A percentile compares a stretch with the other conserved stretches of the same genome.
Evolutionary conservation across 2,888 invertebrate species (phyloP).

Genomic region (Meganola albula): DNA sequence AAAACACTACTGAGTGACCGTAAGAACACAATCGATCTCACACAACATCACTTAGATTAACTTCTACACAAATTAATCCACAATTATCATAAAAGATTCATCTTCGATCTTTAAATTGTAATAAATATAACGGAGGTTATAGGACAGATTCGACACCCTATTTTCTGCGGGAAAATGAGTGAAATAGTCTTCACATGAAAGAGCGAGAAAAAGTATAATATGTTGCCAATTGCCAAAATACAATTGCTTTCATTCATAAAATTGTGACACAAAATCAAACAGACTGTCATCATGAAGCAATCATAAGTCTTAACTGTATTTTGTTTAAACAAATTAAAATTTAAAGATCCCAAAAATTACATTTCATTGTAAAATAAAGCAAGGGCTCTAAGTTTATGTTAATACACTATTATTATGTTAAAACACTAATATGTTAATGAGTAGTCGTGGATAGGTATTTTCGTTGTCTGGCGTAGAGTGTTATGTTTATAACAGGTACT

Average conservation of each 20-base stretch:
- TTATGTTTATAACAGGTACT: too few relatives aligned
- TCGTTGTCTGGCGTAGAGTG: too few relatives aligned
- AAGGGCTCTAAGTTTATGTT: too few relatives aligned
- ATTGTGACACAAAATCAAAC: too few relatives aligned
- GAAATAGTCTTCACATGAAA: slow-evolving; percentile 71
- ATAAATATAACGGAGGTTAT: slow-evolving; percentile 76
- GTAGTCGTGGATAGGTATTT: too few relatives aligned
- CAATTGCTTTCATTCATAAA: slow-evolving; percentile 40
- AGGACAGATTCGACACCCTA: slow-evolving; percentile 78
- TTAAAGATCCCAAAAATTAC: too few relatives aligned
- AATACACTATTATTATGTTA: too few relatives aligned
- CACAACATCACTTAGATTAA: slow-evolving; percentile 77
- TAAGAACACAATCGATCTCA: slow-evolving; percentile 74
- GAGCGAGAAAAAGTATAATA: slow-evolving; percentile 60
- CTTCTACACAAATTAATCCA: slow-evolving; percentile 78
- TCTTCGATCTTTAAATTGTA: slow-evolving; percentile 75
- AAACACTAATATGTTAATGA: too few relatives aligned
- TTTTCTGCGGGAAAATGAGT: slow-evolving; percentile 78
- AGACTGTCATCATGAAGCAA: too few relatives aligned
- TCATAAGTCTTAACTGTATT: too few relatives aligned
- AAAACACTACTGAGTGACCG: slow-evolving; percentile 74
- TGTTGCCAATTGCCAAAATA: slow-evolving; percentile 50
- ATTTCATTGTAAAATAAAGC: too few relatives aligned
- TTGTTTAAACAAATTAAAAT: too few relatives aligned
- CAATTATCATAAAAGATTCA: slow-evolving; percentile 84